A percentile compares a stretch with the other conserved stretches of the same genome.
phyloP scores from a whole-genome alignment of 2,797 vertebrate species.

The Octomys mimax region DNA sequence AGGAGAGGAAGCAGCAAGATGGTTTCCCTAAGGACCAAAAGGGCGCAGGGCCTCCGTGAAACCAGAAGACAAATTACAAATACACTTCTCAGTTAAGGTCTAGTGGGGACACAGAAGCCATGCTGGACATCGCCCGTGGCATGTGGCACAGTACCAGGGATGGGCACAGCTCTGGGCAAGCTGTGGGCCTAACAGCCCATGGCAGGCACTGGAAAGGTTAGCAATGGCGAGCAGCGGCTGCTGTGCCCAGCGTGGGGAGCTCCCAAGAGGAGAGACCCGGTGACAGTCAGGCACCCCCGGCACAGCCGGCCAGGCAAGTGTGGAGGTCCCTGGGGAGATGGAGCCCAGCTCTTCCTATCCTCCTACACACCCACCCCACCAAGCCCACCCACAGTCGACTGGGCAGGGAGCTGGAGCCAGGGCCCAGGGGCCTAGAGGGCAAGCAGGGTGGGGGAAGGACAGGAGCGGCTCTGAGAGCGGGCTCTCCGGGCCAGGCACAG shows the following conservation, averaged over 20 bases:
- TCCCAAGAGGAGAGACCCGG: too few species aligned
- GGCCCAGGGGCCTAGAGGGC: rapidly evolving
- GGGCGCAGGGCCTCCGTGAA: background rate
- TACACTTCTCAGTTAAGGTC: background rate
- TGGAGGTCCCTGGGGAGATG: rapidly evolving
- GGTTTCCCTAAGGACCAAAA: rapidly evolving
- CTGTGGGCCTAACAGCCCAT: rapidly evolving
- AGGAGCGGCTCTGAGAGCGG: background rate
- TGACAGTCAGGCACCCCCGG: background rate
- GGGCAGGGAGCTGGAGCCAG: rapidly evolving
- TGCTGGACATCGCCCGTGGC: background rate
- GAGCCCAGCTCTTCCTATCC: background rate
- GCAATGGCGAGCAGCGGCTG: background rate
- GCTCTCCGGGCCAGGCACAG: background rate
- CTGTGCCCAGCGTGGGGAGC: background rate
- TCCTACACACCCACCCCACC: too few species aligned
- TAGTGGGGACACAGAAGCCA: background rate
- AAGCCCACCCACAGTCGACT: background rate
- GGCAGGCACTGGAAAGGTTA: rapidly evolving
- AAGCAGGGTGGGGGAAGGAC: background rate
- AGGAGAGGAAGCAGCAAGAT: rapidly evolving
- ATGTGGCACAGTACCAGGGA: rapidly evolving
- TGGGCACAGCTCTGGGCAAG: background rate
- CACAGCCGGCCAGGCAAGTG: rapidly evolving
- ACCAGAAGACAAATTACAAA: rapidly evolving